These are phyloP conservation scores for Corythaeola cristata DNA, from an alignment of 2,113 vertebrate species.

Conservation along the genomic window DNA sequence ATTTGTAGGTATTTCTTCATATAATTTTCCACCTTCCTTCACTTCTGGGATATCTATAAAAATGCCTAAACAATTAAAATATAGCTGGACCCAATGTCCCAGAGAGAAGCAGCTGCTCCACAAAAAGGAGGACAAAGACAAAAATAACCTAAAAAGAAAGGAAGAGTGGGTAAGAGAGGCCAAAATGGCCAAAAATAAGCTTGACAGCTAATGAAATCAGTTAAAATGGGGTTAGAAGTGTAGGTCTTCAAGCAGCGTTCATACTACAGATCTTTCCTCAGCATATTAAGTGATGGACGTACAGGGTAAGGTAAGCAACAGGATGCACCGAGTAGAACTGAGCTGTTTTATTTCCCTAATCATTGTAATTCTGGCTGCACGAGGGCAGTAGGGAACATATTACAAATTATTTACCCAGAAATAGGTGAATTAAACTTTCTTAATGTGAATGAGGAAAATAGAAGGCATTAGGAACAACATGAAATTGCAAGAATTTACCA, in stretches of 20 bases:
- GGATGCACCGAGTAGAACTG: neutral
- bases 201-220: conserved; percentile 29
- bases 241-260: neutral
- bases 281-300: neutral
- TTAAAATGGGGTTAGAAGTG: conserved; percentile 55
- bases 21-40: neutral
- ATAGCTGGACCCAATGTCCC: neutral
- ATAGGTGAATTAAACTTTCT: neutral
- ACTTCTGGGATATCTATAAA: neutral
- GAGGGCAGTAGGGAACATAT: neutral
- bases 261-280: neutral
- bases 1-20: neutral
- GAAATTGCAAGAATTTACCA: neutral
- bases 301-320: neutral
- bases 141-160: conserved; percentile 55
- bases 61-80: conserved; percentile 47
- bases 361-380: neutral
- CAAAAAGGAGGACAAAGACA: conserved; percentile 58
- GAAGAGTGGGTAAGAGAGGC: conserved; percentile 36
- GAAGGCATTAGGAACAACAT: fast-evolving
- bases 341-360: neutral
- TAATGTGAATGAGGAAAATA: neutral
- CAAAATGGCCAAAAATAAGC: conserved; percentile 52
- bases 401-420: neutral
- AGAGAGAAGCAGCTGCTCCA: conserved; percentile 28